phyloP scores from a whole-genome alignment of 2,113 vertebrate genomes.

The Galemys pyrenaicus region DNA sequence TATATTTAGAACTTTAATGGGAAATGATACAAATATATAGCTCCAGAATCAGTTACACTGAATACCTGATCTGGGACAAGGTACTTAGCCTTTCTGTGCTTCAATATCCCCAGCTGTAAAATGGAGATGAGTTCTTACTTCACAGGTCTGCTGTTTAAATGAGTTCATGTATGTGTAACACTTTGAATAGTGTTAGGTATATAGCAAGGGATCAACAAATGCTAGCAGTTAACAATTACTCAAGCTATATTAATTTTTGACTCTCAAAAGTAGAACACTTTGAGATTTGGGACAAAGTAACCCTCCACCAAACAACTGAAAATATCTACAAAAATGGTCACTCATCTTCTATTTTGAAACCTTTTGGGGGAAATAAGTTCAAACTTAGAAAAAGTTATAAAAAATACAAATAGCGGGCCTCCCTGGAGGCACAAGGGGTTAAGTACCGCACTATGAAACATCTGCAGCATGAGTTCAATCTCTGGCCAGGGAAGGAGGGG shows the following conservation, averaged over 20 bases:
- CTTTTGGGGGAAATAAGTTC: slow-evolving; percentile 34
- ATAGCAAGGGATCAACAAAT: background rate
- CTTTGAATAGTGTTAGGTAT: background rate
- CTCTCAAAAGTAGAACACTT: slow-evolving; percentile 21
- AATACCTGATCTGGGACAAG: background rate
- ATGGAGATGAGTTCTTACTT: background rate
- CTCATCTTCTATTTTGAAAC: background rate
- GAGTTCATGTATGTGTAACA: background rate
- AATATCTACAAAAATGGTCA: background rate
- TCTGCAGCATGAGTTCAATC: too few species aligned
- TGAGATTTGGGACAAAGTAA: slow-evolving; percentile 25
- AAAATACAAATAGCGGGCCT: too few species aligned
- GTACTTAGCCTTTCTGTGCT: background rate
- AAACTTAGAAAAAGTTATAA: background rate
- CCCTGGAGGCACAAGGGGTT: too few species aligned
- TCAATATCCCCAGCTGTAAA: background rate
- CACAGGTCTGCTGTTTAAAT: background rate
- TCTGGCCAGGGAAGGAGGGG: too few species aligned
- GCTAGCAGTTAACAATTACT: background rate
- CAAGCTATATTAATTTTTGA: background rate
- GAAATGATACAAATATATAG: background rate
- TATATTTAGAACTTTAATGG: background rate
- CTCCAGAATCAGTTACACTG: background rate
- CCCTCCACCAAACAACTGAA: background rate
- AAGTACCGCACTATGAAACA: too few species aligned